Evolutionary conservation across 2,797 vertebrate species (phyloP), one percentile per base, ranked within the genome.

Genomic region (Lagocephalus sceleratus): DNA sequence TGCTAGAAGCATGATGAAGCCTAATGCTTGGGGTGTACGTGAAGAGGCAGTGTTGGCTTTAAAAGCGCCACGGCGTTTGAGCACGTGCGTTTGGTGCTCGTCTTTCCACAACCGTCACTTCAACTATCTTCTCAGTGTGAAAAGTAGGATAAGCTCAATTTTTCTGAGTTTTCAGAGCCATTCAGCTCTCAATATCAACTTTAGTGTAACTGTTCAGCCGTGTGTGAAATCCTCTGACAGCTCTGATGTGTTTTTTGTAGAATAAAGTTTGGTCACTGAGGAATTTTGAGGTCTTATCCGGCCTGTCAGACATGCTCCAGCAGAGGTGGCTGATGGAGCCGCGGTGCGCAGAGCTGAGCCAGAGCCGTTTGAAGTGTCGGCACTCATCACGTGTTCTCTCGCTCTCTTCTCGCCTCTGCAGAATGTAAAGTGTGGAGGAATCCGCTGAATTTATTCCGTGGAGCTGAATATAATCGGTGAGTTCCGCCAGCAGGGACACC

Each of bases 401-500:
- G 87, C 2, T 78, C 75, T 73, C 66, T 53, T 81, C 51, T 73
- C 66, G 50, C 83, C 79, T 51, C 89, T 79, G 71, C 91, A 99
- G 96, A 99, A 88, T 99, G 96, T 92, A 99, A 98, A 92, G 96
- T 99, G 20, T 99, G 96, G 96, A 89, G 96, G 89, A 99, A 99
- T 91, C 96, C 96, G 48, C 88, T 99, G 79, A 99, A 99, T 90
- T 90, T 99, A 65, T 99, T 99, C 85, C 89, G 96, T 78, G 96
- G 96, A 81, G 96, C 96, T 0, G 96, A 99, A 80, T 99, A 98
- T 91, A 99, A 99, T 85, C 88, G 96, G 96, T 98, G 86, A 94
- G 94, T 90, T 62, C 68, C 22, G 1, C 57, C 60, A 6, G 51
- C 54, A 0, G 14, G 55, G 22, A 39, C 20, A 29, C 61, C 60